Percentiles rank a stretch among this genome's conserved stretches.
Evolutionary conservation across 2,113 vertebrate genomes (phyloP).

Genomic region (Electrona antarctica): DNA sequence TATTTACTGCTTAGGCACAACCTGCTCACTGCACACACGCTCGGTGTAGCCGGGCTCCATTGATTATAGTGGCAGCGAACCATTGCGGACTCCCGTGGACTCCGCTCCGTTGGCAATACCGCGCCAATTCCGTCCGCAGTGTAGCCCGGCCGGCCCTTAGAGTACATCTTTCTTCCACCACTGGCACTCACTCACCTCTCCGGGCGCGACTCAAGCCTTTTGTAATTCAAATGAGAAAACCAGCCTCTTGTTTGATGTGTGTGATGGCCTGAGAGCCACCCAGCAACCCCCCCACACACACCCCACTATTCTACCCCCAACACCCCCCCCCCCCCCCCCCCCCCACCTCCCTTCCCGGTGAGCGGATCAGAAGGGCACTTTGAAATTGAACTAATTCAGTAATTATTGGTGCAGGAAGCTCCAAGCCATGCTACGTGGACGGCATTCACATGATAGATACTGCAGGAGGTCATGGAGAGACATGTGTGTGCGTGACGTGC

Average conservation of each 20-base stretch:
- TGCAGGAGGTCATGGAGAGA: no score
- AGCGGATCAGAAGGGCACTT: conserved; percentile 60
- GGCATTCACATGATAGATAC: conserved; percentile 18
- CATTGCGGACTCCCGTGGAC: no score
- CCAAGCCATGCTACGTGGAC: conserved; percentile 52
- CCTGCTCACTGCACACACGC: no score
- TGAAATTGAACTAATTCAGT: conserved; percentile 72
- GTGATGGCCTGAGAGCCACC: conserved; percentile 30
- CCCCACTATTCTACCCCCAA: background rate
- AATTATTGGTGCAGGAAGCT: conserved; percentile 57
- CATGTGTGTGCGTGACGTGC: background rate
- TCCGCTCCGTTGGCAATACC: no score
- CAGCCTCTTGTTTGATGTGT: conserved; percentile 54
- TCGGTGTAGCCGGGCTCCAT: no score
- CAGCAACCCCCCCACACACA: background rate
- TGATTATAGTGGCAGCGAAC: no score
- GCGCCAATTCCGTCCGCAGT: no score
- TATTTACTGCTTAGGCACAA: no score
- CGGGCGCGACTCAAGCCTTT: conserved; percentile 10
- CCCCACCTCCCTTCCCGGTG: conserved; percentile 22
- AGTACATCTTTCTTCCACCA: no score
- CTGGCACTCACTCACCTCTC: conserved; percentile 4
- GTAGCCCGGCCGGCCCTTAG: no score
- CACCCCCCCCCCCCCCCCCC: background rate
- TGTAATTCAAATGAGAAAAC: conserved; percentile 48